Evolutionary conservation across 1,140 invertebrate genomes (phyloP).

Genomic region (Drosophila gunungcola): DNA sequence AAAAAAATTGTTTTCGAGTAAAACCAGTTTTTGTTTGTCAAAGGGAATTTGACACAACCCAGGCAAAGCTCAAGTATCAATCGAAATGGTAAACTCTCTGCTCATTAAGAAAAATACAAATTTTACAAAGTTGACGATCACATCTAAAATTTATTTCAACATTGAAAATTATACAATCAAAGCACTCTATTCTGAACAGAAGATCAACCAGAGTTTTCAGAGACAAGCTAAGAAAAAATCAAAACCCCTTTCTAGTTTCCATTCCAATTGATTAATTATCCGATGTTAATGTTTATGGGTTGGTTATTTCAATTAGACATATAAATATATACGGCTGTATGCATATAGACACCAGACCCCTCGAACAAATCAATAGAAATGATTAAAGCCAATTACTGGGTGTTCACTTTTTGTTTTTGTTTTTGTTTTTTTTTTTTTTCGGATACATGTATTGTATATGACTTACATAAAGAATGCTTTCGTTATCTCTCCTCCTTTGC

Average conservation of each 20-base stretch:
- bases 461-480: constrained; percentile 35
- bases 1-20: constrained; percentile 4
- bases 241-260: constrained; percentile 1
- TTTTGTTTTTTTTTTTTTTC: not conserved
- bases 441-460: constrained; percentile 34
- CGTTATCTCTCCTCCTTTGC: constrained; percentile 10
- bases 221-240: not conserved
- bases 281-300: constrained; percentile 26
- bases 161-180: not conserved
- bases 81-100: constrained; percentile 13
- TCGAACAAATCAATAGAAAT: constrained; percentile 2
- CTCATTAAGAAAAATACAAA: not conserved
- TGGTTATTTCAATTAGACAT: constrained; percentile 21
- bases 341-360: constrained; percentile 15
- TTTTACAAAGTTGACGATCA: constrained; percentile 1
- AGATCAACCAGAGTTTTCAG: not conserved
- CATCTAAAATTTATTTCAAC: not conserved
- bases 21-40: constrained; percentile 13
- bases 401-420: not conserved
- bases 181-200: not conserved
- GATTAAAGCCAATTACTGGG: constrained; percentile 17
- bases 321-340: constrained; percentile 7
- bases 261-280: constrained; percentile 25
- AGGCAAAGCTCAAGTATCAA: constrained; percentile 33
- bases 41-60: constrained; percentile 39